Evolutionary conservation across 1,140 invertebrate species (phyloP).

Genomic region (Protaetia brevitarsis): DNA sequence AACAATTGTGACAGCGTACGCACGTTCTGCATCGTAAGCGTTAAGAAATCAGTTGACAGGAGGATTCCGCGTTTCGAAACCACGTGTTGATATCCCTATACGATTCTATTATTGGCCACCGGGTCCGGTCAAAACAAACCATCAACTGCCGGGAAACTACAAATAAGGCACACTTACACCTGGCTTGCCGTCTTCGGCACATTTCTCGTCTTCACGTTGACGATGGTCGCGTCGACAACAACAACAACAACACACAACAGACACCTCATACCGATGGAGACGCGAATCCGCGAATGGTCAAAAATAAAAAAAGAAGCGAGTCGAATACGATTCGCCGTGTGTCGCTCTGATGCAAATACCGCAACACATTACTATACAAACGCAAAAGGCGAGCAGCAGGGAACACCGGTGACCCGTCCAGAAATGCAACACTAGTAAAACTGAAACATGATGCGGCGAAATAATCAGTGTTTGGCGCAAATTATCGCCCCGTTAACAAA

Average conservation of each 20-base stretch:
- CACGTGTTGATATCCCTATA: too few species aligned
- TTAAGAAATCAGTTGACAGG: too few species aligned
- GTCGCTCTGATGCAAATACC: background rate
- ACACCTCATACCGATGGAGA: slow-evolving; percentile 5
- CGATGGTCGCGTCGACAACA: too few species aligned
- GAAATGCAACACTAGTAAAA: slow-evolving; percentile 8
- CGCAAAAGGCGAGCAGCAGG: background rate
- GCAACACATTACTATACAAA: background rate
- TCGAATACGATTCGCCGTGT: too few species aligned
- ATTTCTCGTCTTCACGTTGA: background rate
- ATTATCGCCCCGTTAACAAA: slow-evolving; percentile 10
- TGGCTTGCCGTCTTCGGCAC: background rate
- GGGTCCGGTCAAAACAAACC: too few species aligned
- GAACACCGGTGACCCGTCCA: background rate
- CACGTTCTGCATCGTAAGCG: too few species aligned
- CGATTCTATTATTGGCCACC: too few species aligned
- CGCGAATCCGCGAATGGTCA: background rate
- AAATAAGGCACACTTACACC: background rate
- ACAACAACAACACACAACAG: background rate
- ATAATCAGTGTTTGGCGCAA: background rate
- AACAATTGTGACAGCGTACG: too few species aligned
- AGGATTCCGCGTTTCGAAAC: too few species aligned
- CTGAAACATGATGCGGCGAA: background rate
- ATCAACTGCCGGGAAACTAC: too few species aligned
- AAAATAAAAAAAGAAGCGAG: background rate